Percentiles rank a stretch among this genome's conserved stretches.
phyloP scores from a whole-genome alignment of 2,113 vertebrate genomes.

The Mellivora capensis region DNA sequence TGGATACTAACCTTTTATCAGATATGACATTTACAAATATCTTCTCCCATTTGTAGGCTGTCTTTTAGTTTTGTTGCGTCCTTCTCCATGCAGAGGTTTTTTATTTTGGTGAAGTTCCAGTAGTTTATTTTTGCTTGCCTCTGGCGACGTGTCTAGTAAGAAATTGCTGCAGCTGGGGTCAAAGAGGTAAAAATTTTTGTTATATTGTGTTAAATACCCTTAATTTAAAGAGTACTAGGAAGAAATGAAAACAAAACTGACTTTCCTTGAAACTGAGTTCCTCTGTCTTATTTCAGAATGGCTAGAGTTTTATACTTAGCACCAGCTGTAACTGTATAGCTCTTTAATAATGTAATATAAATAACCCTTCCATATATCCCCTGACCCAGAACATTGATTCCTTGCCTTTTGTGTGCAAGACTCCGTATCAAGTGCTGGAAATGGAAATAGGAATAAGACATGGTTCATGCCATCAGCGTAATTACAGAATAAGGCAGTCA shows the following conservation, averaged over 20 bases:
- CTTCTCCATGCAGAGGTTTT: neutral
- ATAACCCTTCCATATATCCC: neutral
- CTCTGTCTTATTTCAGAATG: neutral
- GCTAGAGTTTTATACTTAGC: neutral
- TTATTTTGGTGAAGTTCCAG: neutral
- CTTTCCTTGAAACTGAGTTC: neutral
- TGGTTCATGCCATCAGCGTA: neutral
- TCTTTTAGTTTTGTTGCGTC: neutral
- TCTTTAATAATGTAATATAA: neutral
- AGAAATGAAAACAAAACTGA: neutral
- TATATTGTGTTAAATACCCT: neutral
- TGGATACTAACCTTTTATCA: neutral
- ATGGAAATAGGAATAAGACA: neutral
- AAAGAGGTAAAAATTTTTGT: neutral
- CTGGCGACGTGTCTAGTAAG: neutral
- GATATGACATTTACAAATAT: neutral
- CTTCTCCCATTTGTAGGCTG: neutral
- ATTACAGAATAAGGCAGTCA: neutral
- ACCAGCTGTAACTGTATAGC: neutral
- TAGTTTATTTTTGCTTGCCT: neutral
- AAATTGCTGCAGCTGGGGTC: neutral
- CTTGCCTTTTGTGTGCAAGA: neutral
- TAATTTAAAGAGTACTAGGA: neutral
- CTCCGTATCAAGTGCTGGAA: neutral
- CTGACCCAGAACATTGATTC: neutral